A percentile compares a stretch with the other conserved stretches of the same genome.
phyloP scores from a whole-genome alignment of 2,113 vertebrate species.

The Entosphenus tridentatus region DNA sequence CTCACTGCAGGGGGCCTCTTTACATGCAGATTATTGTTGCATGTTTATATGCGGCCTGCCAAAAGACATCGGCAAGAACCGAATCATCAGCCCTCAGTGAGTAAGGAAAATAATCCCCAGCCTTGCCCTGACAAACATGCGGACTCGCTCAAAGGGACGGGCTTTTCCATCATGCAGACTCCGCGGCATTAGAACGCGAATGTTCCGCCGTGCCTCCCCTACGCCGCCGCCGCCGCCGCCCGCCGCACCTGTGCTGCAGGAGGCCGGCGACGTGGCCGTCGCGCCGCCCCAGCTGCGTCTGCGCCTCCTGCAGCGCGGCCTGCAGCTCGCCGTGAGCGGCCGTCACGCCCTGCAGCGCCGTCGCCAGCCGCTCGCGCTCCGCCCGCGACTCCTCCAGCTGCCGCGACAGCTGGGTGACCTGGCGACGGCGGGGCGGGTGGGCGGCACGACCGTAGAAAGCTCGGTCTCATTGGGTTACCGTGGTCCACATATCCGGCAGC shows the following conservation, averaged over 20 bases:
- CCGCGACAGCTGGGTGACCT: conserved; percentile 20
- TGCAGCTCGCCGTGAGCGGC: conserved; percentile 22
- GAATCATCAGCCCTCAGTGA: too few species aligned
- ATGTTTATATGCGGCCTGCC: too few species aligned
- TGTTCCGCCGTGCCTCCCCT: background rate
- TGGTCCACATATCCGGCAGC: too few species aligned
- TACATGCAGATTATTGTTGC: too few species aligned
- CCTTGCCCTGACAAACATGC: background rate
- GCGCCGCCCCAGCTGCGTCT: conserved; percentile 20
- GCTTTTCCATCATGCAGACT: background rate
- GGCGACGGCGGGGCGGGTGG: conserved; percentile 3
- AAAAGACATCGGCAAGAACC: too few species aligned
- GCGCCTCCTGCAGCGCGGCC: conserved; percentile 19
- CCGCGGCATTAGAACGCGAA: background rate
- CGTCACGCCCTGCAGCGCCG: conserved; percentile 22
- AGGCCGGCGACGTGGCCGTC: conserved; percentile 21
- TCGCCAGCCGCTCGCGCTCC: conserved; percentile 16
- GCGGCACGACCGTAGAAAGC: background rate
- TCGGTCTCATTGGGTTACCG: too few species aligned
- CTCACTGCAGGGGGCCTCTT: too few species aligned
- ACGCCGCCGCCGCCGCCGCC: too few species aligned
- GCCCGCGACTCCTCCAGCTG: conserved; percentile 18
- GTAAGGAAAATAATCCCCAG: too few species aligned
- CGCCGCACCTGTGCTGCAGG: conserved; percentile 21
- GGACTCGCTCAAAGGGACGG: background rate